Evolutionary conservation across 2,797 vertebrate species (phyloP).

Genomic region (Myotis vivesi): DNA sequence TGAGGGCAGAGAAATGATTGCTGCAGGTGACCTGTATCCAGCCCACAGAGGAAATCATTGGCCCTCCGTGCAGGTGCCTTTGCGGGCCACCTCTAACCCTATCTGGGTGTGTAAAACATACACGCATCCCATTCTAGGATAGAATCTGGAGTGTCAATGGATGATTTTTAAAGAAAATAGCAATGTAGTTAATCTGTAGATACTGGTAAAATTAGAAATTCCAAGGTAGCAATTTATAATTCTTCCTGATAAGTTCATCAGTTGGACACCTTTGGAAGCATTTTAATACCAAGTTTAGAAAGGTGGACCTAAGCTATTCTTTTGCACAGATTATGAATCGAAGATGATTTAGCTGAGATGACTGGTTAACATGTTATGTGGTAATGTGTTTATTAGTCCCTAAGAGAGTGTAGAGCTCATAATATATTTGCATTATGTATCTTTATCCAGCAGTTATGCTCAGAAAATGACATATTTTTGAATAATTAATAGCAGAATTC

Average conservation of each 20-base stretch:
- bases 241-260: not conserved
- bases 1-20: not conserved
- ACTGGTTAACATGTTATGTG: not conserved
- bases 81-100: not conserved
- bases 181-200: not conserved
- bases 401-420: not conserved
- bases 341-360: not conserved
- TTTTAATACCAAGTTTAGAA: not conserved
- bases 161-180: not conserved
- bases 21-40: not conserved
- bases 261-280: not conserved
- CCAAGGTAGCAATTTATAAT: not conserved
- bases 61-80: not conserved
- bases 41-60: not conserved
- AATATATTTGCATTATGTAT: not conserved
- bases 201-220: not conserved
- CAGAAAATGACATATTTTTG: not conserved
- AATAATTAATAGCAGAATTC: constrained; percentile 3
- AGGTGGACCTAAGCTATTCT: not conserved
- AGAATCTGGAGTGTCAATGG: not conserved
- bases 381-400: not conserved
- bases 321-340: not conserved
- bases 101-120: not conserved
- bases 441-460: not conserved
- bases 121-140: accelerated